These are phyloP conservation scores for Philantomba maxwellii DNA, from an alignment of 2,113 vertebrate species.

Conservation along the genomic window DNA sequence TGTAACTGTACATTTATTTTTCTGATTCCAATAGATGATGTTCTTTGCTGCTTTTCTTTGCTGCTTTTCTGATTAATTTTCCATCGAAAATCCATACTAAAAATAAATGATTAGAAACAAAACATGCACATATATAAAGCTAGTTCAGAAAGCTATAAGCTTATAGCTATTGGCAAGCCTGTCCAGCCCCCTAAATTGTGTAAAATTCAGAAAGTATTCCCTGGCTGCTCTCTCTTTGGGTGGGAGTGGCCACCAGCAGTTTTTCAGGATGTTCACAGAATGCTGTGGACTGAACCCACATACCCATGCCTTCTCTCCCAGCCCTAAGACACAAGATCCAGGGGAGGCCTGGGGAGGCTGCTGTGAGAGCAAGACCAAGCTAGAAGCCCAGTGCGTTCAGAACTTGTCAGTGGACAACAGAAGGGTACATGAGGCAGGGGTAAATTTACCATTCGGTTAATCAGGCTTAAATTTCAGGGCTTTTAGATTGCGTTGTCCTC, in stretches of 20 bases:
- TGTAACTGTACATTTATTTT: background rate
- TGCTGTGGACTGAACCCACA: fast-evolving
- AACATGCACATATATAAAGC: background rate
- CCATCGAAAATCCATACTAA: background rate
- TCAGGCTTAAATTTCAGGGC: background rate
- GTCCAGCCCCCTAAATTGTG: background rate
- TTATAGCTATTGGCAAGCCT: background rate
- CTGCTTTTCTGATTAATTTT: background rate
- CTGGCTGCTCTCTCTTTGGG: fast-evolving
- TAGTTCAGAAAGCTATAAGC: background rate
- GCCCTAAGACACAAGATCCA: background rate
- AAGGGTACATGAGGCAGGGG: background rate
- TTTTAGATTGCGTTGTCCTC: background rate
- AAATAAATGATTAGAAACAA: background rate
- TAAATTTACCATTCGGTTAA: background rate
- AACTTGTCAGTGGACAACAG: background rate
- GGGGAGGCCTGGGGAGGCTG: fast-evolving
- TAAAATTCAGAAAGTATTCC: background rate
- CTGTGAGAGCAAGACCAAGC: background rate
- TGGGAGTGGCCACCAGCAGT: fast-evolving
- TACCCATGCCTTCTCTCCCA: fast-evolving
- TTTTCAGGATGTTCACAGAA: background rate
- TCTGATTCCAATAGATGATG: background rate
- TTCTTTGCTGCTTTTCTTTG: background rate
- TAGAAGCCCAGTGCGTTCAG: background rate